These are phyloP conservation scores for Lophura nycthemera DNA, from an alignment of 2,113 vertebrate genomes.

Conservation along the genomic window DNA sequence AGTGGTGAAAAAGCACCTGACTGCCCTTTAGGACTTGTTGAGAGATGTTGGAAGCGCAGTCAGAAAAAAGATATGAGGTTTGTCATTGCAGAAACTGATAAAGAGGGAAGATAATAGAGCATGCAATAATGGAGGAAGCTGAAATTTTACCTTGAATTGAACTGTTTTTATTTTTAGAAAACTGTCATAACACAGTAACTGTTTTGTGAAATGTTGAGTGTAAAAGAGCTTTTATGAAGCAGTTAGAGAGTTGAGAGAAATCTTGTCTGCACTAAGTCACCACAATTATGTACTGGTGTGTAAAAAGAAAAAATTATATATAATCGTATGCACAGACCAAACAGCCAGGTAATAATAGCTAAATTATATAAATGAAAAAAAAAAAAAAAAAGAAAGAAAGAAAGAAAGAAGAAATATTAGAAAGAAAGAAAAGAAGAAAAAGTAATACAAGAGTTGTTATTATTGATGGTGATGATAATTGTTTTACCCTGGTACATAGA, in stretches of 20 bases:
- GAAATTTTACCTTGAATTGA: background rate
- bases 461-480: background rate
- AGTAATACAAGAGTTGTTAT: background rate
- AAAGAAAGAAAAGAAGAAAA: background rate
- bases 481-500: background rate
- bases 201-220: background rate
- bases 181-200: background rate
- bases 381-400: background rate
- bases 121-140: background rate
- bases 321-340: background rate
- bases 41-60: background rate
- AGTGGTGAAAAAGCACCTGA: background rate
- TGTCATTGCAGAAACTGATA: background rate
- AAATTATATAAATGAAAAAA: background rate
- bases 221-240: background rate
- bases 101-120: background rate
- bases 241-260: background rate
- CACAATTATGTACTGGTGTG: background rate
- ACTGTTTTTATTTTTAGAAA: background rate
- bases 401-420: background rate
- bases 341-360: background rate
- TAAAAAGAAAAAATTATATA: conserved; percentile 1
- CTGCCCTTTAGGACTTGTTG: background rate
- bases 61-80: background rate
- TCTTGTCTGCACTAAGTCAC: background rate